These are phyloP conservation scores for Cotesia typhae DNA, from an alignment of 1,140 invertebrate genomes.

Conservation along the genomic window DNA sequence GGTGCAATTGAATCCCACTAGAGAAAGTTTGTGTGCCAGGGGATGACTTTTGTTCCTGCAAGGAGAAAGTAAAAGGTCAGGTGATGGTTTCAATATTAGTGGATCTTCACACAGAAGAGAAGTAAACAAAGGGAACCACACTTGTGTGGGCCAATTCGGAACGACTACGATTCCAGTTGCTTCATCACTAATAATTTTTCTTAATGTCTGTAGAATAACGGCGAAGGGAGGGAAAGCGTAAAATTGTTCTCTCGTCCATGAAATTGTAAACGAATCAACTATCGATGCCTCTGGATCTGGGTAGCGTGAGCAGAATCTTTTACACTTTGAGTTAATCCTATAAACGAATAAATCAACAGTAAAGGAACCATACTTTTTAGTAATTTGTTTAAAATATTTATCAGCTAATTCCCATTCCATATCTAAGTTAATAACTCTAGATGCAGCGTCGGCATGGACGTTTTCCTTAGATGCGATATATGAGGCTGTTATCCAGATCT, in stretches of 20 bases:
- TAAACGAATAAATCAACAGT: constrained; percentile 47
- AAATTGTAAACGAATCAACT: constrained; percentile 44
- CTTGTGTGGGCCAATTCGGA: constrained; percentile 36
- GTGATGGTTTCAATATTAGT: constrained; percentile 27
- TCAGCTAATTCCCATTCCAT: constrained; percentile 24
- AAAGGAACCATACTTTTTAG: neutral
- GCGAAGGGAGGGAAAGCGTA: constrained; percentile 39
- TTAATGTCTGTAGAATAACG: constrained; percentile 30
- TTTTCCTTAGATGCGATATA: constrained; percentile 40
- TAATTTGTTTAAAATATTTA: neutral
- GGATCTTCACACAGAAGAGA: constrained; percentile 15
- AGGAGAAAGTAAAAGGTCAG: constrained; percentile 20
- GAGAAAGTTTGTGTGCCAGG: constrained; percentile 4
- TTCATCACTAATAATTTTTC: constrained; percentile 32
- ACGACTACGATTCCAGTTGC: constrained; percentile 33
- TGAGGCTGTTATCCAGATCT: constrained; percentile 43
- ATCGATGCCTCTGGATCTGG: constrained; percentile 18
- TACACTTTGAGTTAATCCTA: constrained; percentile 28
- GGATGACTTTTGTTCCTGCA: neutral
- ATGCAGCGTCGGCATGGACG: constrained; percentile 39
- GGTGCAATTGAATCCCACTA: neutral
- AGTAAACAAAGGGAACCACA: constrained; percentile 35
- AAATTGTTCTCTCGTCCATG: constrained; percentile 32
- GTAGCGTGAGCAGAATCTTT: constrained; percentile 14
- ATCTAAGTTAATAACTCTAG: constrained; percentile 14